These are phyloP conservation scores for Boloria euphrosyne DNA, from an alignment of 2,888 invertebrate genomes.

Conservation along the genomic window DNA sequence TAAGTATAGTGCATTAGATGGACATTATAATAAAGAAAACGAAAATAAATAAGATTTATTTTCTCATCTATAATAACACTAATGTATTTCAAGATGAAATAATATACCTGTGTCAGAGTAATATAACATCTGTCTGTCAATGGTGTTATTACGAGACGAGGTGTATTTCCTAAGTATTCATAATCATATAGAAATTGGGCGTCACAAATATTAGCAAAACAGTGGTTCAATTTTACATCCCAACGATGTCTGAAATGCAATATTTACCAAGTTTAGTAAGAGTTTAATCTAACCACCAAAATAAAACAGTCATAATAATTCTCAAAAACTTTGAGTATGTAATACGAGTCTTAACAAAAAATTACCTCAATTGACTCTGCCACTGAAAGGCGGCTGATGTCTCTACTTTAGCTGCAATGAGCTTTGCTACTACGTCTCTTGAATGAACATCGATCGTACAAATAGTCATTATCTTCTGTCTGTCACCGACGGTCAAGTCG, in stretches of 20 bases:
- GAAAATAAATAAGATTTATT: too few species aligned
- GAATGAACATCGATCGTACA: constrained; percentile 98
- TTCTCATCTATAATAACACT: too few species aligned
- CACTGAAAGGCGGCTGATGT: constrained; percentile 91
- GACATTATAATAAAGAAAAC: too few species aligned
- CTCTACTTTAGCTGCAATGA: constrained; percentile 92
- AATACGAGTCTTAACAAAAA: not conserved
- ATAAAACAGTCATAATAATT: not conserved
- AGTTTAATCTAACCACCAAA: not conserved
- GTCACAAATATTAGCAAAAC: constrained; percentile 97
- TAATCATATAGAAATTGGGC: constrained; percentile 95
- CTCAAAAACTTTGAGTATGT: not conserved
- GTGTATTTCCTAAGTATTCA: constrained; percentile 97
- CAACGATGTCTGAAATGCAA: constrained; percentile 84
- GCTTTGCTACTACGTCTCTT: constrained; percentile 94
- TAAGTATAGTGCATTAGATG: too few species aligned
- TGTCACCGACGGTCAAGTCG: constrained; percentile 90
- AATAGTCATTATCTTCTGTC: constrained; percentile 98
- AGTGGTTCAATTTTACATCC: constrained; percentile 90
- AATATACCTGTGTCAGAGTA: constrained; percentile 90
- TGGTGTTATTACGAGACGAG: constrained; percentile 96
- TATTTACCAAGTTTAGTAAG: not conserved
- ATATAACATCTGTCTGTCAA: constrained; percentile 98
- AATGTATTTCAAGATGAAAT: not conserved
- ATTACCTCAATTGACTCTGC: constrained; percentile 92